A percentile compares a stretch with the other conserved stretches of the same genome.
These are phyloP conservation scores for Rambutsinella grinnellia DNA, from an alignment of 2,888 invertebrate genomes.

Conservation along the genomic window DNA sequence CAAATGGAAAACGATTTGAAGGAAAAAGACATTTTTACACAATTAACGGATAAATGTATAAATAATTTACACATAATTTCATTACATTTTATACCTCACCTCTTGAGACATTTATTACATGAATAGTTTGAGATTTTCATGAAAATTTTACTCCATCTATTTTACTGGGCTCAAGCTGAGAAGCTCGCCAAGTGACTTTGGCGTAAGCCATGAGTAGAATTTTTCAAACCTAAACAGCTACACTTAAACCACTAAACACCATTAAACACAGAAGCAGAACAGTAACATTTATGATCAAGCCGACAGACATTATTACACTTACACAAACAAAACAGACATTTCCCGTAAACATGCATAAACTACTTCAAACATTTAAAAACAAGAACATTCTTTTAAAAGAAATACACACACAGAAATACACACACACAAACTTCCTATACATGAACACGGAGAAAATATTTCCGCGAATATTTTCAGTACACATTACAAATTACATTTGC, in stretches of 20 bases:
- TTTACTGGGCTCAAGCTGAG: too few relatives aligned
- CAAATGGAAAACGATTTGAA: too few relatives aligned
- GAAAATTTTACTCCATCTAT: neutral
- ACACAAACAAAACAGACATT: neutral
- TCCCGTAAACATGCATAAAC: neutral
- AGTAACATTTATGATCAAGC: neutral
- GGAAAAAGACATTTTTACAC: too few relatives aligned
- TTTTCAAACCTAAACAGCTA: too few relatives aligned
- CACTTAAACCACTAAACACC: too few relatives aligned
- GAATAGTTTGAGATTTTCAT: neutral
- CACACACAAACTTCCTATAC: neutral
- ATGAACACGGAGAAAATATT: neutral
- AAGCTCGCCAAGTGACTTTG: too few relatives aligned
- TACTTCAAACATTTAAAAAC: neutral
- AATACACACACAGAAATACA: neutral
- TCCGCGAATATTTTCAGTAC: too few relatives aligned
- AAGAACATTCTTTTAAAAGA: neutral
- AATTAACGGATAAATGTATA: too few relatives aligned
- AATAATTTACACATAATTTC: too few relatives aligned
- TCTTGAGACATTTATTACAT: neutral
- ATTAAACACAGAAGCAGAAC: neutral
- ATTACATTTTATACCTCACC: too few relatives aligned
- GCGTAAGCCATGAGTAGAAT: too few relatives aligned
- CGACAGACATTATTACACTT: neutral
- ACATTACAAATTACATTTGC: too few relatives aligned